Base-by-base conservation (phyloP, 2,888 invertebrate genomes). In the Epirrita christyi region DNA sequence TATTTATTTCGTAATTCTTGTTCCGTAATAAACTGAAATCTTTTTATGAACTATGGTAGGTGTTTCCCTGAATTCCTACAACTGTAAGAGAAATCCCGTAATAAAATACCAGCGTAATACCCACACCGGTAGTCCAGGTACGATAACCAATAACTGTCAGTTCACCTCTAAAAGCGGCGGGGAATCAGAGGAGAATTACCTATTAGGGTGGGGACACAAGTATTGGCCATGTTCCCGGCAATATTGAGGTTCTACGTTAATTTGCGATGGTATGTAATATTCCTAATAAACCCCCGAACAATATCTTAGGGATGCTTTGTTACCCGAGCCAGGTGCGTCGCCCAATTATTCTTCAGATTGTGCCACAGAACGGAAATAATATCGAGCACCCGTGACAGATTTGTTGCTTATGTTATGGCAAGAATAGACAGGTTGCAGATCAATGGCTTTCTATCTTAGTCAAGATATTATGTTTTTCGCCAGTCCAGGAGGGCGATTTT, bases 91-190 rank as follows among this genome's bases (percentile, higher is more conserved):
- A 45, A 61, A 55, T 38, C n/a, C 11, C 9, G 34, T 13, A 34
- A 42, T 32, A 53, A 62, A 56, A 46, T 34, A 32, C n/a, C 36
- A 45, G 42, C 36, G 29, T 45, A 49, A 62, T 42, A 44, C 21
- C 48, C 3, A 41, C 11, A 41, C 37, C 9, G 37, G 40, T 38
- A 49, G 29, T 48, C 27, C 54, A 59, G 59, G 50, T 34, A 52
- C 51, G 55, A 83, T 82, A n/a, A n/a, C n/a, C 83, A 82, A 81
- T 86, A 83, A 82, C 76, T 78, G 80, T 80, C 81, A 81, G 83
- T 80, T 77, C 73, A 68, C 71, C 75, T 73, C 72, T 70, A 71
- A 51, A 21, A 55, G 50, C 59, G 71, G 71, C 72, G 68, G 74
- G 74, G 73, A 80, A 78, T 80, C 75, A 70, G 69, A 71, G 66